These are phyloP conservation scores for Oasisia sp. DNA, from an alignment of 2,888 invertebrate species.

Conservation along the genomic window DNA sequence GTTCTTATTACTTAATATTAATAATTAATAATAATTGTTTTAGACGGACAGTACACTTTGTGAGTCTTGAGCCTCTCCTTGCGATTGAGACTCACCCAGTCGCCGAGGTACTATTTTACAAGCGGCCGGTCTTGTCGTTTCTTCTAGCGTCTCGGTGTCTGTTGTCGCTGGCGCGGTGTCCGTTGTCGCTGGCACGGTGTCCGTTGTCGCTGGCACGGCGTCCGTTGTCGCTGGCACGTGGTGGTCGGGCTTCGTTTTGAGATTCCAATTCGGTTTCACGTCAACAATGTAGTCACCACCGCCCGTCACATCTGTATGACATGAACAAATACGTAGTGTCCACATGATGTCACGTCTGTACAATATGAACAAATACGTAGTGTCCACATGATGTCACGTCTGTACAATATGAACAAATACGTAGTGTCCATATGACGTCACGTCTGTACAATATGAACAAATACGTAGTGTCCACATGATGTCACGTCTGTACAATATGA, in stretches of 20 bases:
- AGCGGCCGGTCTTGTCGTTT: not conserved
- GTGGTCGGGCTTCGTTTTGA: not conserved
- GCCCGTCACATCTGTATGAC: not conserved
- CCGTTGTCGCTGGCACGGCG: not conserved
- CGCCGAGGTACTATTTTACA: conserved; percentile 4
- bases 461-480: too few relatives aligned
- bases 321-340: not conserved
- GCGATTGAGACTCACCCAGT: not conserved
- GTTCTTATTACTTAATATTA: too few relatives aligned
- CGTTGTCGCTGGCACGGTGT: not conserved
- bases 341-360: not conserved
- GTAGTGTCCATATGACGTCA: not conserved
- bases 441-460: not conserved
- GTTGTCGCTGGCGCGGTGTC: too few relatives aligned
- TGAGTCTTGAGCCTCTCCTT: not conserved
- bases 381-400: not conserved
- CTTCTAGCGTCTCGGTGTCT: not conserved
- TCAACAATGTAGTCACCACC: not conserved
- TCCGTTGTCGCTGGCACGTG: not conserved
- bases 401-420: not conserved
- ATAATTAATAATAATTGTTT: too few relatives aligned
- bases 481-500: too few relatives aligned
- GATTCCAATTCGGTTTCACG: not conserved
- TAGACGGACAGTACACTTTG: too few relatives aligned
- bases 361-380: not conserved